phyloP scores from a whole-genome alignment of 2,888 invertebrate genomes.

The Hydrotaea cyrtoneurina region DNA sequence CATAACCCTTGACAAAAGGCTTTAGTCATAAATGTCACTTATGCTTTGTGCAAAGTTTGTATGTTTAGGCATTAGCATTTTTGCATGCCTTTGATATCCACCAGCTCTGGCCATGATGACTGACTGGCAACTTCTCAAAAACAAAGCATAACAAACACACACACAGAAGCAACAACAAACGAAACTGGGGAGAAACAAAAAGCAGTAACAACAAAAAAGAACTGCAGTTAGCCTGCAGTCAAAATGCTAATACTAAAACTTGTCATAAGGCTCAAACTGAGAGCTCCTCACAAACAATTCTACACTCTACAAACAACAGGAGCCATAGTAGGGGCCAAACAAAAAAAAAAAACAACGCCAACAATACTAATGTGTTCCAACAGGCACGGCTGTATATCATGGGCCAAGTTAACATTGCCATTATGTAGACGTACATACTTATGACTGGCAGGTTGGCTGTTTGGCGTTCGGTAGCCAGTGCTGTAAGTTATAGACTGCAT shows the following conservation, averaged over 20 bases:
- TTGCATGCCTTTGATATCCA: conserved; percentile 37
- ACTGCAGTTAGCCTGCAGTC: conserved; percentile 66
- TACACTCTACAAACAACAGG: background rate
- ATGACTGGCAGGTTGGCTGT: background rate
- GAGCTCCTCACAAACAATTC: background rate
- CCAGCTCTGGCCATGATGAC: background rate
- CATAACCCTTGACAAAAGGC: conserved; percentile 63
- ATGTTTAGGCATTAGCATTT: conserved; percentile 56
- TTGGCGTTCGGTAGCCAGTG: background rate
- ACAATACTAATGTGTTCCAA: background rate
- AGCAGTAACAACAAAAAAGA: conserved; percentile 30
- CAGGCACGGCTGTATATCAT: background rate
- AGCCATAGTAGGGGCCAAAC: background rate
- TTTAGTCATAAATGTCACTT: conserved; percentile 67
- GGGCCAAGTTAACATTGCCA: conserved; percentile 28
- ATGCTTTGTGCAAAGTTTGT: conserved; percentile 50
- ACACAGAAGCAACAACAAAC: background rate
- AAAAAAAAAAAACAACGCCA: background rate
- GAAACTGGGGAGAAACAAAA: background rate
- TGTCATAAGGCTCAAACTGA: conserved; percentile 64
- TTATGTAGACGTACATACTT: conserved; percentile 1
- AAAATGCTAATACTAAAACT: conserved; percentile 67
- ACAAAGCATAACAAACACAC: background rate
- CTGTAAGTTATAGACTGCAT: conserved; percentile 64
- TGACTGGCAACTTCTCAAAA: conserved; percentile 37